A percentile compares a stretch with the other conserved stretches of the same genome.
Evolutionary conservation across 1,140 invertebrate genomes (phyloP).

Genomic region (Vollenhovia emeryi): DNA sequence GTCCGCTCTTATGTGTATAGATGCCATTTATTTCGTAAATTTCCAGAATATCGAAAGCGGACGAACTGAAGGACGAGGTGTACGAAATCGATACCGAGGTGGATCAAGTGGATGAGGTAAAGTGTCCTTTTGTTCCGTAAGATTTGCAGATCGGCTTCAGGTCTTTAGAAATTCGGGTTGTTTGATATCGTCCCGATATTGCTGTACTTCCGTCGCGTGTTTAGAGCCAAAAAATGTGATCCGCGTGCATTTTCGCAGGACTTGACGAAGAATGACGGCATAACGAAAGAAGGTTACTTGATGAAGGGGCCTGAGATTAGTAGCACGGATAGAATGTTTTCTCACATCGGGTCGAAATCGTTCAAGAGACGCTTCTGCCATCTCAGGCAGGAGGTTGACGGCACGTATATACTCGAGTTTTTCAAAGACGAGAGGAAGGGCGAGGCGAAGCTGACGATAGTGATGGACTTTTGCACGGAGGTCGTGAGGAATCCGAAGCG

Average conservation of each 20-base stretch:
- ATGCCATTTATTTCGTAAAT: conserved; percentile 45
- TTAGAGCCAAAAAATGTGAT: conserved; percentile 34
- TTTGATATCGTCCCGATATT: neutral
- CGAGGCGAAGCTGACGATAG: conserved; percentile 96
- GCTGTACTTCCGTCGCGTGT: neutral
- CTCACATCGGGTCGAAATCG: conserved; percentile 94
- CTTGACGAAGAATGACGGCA: conserved; percentile 88
- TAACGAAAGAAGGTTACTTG: conserved; percentile 95
- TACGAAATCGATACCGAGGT: conserved; percentile 95
- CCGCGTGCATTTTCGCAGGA: conserved; percentile 76
- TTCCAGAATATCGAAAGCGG: conserved; percentile 86
- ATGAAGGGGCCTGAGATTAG: conserved; percentile 95
- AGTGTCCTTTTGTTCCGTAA: conserved; percentile 18
- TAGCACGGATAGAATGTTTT: conserved; percentile 92
- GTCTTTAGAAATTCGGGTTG: neutral
- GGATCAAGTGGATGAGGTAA: conserved; percentile 92
- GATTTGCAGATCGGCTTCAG: no score
- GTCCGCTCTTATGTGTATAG: neutral
- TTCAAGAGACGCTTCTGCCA: conserved; percentile 96
- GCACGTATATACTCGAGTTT: conserved; percentile 95
- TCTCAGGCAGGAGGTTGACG: conserved; percentile 95
- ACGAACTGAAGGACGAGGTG: conserved; percentile 92
- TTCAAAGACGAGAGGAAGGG: conserved; percentile 97
- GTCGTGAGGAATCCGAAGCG: conserved; percentile 94
- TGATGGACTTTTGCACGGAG: conserved; percentile 96